These are phyloP conservation scores for Perca flavescens DNA, from an alignment of 2,113 vertebrate genomes.

Conservation along the genomic window DNA sequence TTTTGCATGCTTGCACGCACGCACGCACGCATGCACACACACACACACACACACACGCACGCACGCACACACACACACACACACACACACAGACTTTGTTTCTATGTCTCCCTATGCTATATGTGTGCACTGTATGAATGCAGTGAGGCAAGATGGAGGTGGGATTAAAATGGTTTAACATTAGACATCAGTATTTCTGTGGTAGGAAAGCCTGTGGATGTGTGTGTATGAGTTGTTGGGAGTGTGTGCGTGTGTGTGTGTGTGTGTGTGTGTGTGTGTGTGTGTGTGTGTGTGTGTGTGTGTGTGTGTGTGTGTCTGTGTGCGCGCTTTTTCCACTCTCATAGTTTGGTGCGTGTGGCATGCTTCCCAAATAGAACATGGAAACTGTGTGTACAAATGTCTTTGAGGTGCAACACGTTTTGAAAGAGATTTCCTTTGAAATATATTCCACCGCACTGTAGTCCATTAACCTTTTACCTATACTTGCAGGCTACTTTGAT, in stretches of 20 bases:
- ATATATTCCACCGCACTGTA: slow-evolving; percentile 3
- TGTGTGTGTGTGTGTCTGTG: slow-evolving; percentile 1
- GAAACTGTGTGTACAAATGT: slow-evolving; percentile 35
- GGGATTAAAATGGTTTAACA: slow-evolving; percentile 66
- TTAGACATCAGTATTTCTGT: slow-evolving; percentile 68
- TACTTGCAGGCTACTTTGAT: neutral
- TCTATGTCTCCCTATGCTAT: slow-evolving; percentile 4
- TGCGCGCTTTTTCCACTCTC: slow-evolving; percentile 1
- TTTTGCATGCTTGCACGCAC: neutral
- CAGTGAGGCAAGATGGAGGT: slow-evolving; percentile 47
- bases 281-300: slow-evolving; percentile 25
- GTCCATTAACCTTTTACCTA: neutral
- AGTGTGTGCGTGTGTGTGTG: slow-evolving; percentile 23
- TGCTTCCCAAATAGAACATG: slow-evolving; percentile 55
- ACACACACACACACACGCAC: neutral
- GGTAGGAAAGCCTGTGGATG: slow-evolving; percentile 51
- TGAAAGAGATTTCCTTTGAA: slow-evolving; percentile 12
- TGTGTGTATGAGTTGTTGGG: slow-evolving; percentile 15
- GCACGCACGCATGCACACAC: neutral
- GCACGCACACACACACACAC: neutral
- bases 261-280: slow-evolving; percentile 22
- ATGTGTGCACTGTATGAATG: slow-evolving; percentile 39
- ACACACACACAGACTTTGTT: neutral
- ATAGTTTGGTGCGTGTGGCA: slow-evolving; percentile 27
- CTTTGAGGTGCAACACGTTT: slow-evolving; percentile 5